Evolutionary conservation across 2,888 invertebrate genomes (phyloP), one percentile per base, ranked within the genome.

Genomic region (Mechanitis messenoides): DNA sequence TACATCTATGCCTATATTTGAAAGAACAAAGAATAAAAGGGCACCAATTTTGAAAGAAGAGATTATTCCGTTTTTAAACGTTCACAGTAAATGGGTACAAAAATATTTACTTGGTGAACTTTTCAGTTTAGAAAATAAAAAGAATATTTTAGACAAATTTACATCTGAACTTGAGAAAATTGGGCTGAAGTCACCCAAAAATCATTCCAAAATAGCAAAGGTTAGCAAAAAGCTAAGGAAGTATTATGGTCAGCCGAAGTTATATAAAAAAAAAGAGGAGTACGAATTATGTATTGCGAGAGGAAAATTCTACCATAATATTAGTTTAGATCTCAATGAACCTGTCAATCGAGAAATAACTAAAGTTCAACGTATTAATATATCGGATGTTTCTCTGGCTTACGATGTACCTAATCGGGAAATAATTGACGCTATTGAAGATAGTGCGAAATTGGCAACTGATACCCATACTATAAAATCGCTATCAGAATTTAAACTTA

Each of bases 81-180:
- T 95, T 11, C 95, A 95, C 75, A 94, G 92, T 71, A 94, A 93
- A 78, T 96, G 95, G 95, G 77, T 95, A 46, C 81, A 91, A 28
- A 95, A 95, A 75, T 90, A 92, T 80, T 81, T 93, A 33, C 73
- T 93, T 2, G 74, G 76, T 42, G 76, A 75, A 58, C 63, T 89
- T 33, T 79, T 78, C 46, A 76, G 74, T 50, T 58, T 78, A n/a
- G 70, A 76, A 3, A 61, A 65, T 6, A 73, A 75, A 54, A 62
- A 72, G 20, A 63, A 64, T 55, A 45, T 78, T 4, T 55, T 69
- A 3, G 67, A 66, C 3, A 67, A 72, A 7, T 83, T 82, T 55
- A 69, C 73, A 59, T 60, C 59, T 3, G 68, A 72, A 12, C 59
- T 78, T 2, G 63, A 72, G 42, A 65, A 61, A 46, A 72, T 81